Evolutionary conservation across 2,888 invertebrate genomes (phyloP).

Genomic region (Protodeltote pygarga): DNA sequence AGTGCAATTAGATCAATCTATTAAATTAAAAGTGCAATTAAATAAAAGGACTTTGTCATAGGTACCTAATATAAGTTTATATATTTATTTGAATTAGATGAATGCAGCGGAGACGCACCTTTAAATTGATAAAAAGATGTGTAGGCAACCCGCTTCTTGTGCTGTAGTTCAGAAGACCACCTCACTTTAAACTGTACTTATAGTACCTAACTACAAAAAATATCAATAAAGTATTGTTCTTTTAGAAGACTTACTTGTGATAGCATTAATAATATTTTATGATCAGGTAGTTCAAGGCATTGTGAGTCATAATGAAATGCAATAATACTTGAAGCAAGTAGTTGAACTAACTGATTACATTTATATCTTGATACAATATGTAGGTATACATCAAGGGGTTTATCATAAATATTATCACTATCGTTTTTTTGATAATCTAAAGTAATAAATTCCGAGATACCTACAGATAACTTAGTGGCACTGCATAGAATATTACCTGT

Average conservation of each 20-base stretch:
- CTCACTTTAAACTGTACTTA: too few species aligned
- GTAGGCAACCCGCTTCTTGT: too few species aligned
- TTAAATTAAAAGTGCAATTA: too few species aligned
- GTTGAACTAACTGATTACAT: constrained; percentile 10
- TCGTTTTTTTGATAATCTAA: constrained; percentile 38
- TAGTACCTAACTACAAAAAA: too few species aligned
- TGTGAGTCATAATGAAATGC: constrained; percentile 21
- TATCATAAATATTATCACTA: constrained; percentile 25
- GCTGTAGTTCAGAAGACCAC: too few species aligned
- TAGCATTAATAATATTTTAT: constrained; percentile 25
- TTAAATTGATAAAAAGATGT: too few species aligned
- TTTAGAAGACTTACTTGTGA: constrained; percentile 12
- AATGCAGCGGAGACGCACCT: too few species aligned
- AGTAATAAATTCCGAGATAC: constrained; percentile 34
- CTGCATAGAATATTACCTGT: constrained; percentile 24
- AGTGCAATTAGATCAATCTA: too few species aligned
- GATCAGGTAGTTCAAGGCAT: constrained; percentile 28
- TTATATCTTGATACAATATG: constrained; percentile 14
- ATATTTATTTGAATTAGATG: too few species aligned
- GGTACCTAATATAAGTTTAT: too few species aligned
- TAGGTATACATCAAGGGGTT: constrained; percentile 32
- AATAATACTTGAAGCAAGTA: constrained; percentile 15
- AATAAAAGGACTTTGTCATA: too few species aligned
- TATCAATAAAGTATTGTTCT: too few species aligned
- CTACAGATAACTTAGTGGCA: constrained; percentile 26